Evolutionary conservation across 2,888 invertebrate genomes (phyloP), one percentile per base, ranked within the genome.

Genomic region (Suillia variegata): DNA sequence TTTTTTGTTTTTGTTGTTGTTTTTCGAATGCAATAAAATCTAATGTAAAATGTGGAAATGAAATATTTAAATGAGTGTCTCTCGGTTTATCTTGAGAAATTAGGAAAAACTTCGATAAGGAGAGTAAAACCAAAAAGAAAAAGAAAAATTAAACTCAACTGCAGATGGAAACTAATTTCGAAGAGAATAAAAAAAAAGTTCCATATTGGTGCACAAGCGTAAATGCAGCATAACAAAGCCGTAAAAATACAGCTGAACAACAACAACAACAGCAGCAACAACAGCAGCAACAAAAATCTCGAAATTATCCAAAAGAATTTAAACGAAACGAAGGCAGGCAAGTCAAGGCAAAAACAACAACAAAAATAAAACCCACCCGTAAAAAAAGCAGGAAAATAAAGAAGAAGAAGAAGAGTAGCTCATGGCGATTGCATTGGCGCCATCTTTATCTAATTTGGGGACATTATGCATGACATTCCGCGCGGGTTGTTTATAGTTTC

Each of bases 401-500:
- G 63, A 67, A 67, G 63, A 64, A 66, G 69, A 38, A 3, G n/a
- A 62, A 24, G 50, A n/a, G 50, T 50, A 6, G 22, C 13, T 20
- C 33, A 66, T 71, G 75, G 66, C 78, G 78, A 78, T 78, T 78
- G 77, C 78, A 73, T 77, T 79, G 80, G 80, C 80, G 80, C 80
- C 80, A 79, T 76, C 73, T 78, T 79, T 80, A 80, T 80, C 80
- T 79, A 80, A 80, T 79, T 79, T 76, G 78, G 81, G 81, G 80
- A 81, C 81, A 78, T 78, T 80, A 80, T 80, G 80, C 80, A 80
- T 80, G 80, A 80, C 80, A 80, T 80, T 80, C 80, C 78, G 78
- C 75, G 77, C 78, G 75, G n/a, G 78, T 78, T 78, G 78, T 78
- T 78, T 78, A 78, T 78, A 78, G 78, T 74, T 78, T 78, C 78